Conservation (phyloP, 2,113 vertebrate genomes). For the Myotis yumanensis region DNA sequence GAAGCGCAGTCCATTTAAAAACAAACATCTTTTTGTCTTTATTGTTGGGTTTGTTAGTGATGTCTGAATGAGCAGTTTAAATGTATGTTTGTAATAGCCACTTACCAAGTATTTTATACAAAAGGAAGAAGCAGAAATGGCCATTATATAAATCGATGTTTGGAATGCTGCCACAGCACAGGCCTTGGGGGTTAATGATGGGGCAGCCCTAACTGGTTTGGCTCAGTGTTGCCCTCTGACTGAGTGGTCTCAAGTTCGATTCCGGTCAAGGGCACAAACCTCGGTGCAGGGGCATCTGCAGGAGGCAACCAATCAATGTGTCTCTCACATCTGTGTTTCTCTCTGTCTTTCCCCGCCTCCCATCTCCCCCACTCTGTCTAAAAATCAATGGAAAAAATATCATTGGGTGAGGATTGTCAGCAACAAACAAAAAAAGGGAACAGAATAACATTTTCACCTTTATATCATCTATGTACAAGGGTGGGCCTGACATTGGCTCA, state of each 20-base stretch:
- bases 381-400: no score
- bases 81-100: not conserved
- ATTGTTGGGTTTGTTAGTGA: not conserved
- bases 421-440: no score
- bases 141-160: not conserved
- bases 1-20: not conserved
- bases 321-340: no score
- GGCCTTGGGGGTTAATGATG: not conserved
- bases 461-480: not conserved
- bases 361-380: accelerated
- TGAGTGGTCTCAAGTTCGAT: no score
- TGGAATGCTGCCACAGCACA: not conserved
- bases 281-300: no score
- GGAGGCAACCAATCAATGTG: no score
- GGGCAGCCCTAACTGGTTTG: no score
- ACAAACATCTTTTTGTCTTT: not conserved
- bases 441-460: not conserved
- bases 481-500: not conserved
- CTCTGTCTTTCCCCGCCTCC: no score
- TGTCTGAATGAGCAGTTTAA: not conserved
- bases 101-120: not conserved
- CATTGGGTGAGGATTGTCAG: no score
- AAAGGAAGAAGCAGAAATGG: not conserved
- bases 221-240: no score
- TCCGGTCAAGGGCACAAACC: no score